These are phyloP conservation scores for Limanda limanda DNA, from an alignment of 2,113 vertebrate species.

Conservation along the genomic window DNA sequence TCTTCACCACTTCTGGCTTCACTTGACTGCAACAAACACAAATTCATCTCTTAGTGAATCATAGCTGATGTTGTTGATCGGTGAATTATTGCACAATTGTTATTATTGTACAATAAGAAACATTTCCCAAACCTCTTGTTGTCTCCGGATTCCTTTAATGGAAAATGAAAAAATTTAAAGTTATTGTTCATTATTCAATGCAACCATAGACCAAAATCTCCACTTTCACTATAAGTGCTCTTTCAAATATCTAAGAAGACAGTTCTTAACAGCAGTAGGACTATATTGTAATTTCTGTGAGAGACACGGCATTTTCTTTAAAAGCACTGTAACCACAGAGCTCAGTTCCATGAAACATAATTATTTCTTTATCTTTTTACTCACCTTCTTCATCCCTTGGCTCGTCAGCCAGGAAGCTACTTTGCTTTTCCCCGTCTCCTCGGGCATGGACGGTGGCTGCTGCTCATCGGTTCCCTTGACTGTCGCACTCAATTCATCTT, in stretches of 20 bases:
- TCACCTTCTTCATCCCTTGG: constrained; percentile 79
- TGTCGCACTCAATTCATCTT: constrained; percentile 78
- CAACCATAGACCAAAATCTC: not conserved
- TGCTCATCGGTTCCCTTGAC: constrained; percentile 78
- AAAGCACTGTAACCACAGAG: not conserved
- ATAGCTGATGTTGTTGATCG: not conserved
- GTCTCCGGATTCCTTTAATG: constrained; percentile 84
- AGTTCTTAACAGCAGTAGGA: not conserved
- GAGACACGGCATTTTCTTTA: not conserved
- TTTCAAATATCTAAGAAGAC: not conserved
- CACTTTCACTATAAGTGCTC: not conserved
- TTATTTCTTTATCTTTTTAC: constrained; percentile 20
- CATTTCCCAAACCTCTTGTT: constrained; percentile 64
- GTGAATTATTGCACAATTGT: no score
- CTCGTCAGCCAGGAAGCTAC: constrained; percentile 96
- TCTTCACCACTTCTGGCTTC: constrained; percentile 63
- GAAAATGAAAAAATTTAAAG: constrained; percentile 17
- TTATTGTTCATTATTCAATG: not conserved
- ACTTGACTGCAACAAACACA: constrained; percentile 61
- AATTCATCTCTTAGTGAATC: not conserved
- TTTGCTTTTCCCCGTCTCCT: constrained; percentile 94
- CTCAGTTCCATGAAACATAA: not conserved
- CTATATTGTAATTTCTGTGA: not conserved
- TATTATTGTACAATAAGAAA: not conserved
- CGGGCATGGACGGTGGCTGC: constrained; percentile 87